Evolutionary conservation across 2,888 invertebrate species (phyloP).

Genomic region (Anoplius nigerrimus): DNA sequence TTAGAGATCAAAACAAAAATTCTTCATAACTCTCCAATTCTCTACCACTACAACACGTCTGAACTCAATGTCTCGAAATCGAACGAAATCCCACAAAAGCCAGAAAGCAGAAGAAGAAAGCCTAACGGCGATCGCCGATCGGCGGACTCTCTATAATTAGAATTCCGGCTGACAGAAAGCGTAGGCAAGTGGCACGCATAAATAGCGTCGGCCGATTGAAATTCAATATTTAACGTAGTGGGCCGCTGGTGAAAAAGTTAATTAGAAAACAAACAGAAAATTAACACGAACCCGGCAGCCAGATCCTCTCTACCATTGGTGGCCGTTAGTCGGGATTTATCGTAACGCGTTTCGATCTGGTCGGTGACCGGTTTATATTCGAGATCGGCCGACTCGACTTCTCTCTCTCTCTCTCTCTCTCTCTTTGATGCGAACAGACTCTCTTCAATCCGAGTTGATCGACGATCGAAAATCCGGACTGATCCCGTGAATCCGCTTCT

Average conservation of each 20-base stretch:
- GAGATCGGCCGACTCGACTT: neutral
- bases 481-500: conserved; percentile 1
- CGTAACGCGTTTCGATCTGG: conserved; percentile 67
- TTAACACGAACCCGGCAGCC: conserved; percentile 68
- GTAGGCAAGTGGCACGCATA: too few relatives aligned
- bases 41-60: too few relatives aligned
- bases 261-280: conserved; percentile 73
- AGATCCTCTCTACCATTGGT: conserved; percentile 48
- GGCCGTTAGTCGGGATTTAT: conserved; percentile 70
- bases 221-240: neutral
- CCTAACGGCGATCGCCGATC: too few relatives aligned
- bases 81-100: too few relatives aligned
- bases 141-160: too few relatives aligned
- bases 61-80: too few relatives aligned
- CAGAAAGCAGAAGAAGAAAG: too few relatives aligned
- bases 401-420: neutral
- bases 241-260: conserved; percentile 51
- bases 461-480: conserved; percentile 57
- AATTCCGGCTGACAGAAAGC: too few relatives aligned
- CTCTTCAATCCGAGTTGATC: conserved; percentile 38
- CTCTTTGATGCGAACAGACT: too few relatives aligned
- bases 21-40: too few relatives aligned
- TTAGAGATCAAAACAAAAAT: too few relatives aligned
- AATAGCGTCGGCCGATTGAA: too few relatives aligned
- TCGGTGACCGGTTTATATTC: conserved; percentile 58